Base-by-base conservation (phyloP, 2,113 vertebrate genomes). In the Gnathonemus longibarbis region DNA sequence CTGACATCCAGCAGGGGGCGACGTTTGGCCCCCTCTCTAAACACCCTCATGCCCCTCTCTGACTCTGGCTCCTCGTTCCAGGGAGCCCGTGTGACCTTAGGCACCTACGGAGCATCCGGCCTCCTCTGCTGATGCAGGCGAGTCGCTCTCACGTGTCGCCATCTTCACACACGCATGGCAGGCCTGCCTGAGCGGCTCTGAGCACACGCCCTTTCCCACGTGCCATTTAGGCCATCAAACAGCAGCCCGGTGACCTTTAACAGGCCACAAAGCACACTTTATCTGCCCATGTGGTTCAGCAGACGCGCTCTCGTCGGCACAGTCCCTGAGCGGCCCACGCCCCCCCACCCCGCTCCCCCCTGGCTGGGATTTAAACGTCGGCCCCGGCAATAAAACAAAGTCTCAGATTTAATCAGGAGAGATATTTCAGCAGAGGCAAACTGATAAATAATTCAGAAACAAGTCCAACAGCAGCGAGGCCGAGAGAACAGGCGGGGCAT, bases 381-480 rank as follows among this genome's bases (percentile, higher is more conserved):
- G 91, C 89, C 58, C 5, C 90, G 91, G 95, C 90, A 95, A 95
- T 92, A 95, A 95, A 92, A 94, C 92, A 92, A 93, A 93, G 92
- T 89, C 93, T 95, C 94, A 93, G 93, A 95, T 94, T 94, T 94
- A 94, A 96, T 96, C 94, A 94, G 91, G 90, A 94, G 91, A 95
- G 95, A 94, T 92, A 94, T 93, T 94, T 94, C 93, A 95, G 94
- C 90, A 88, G 90, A 66, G 89, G 93, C 92, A 94, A 93, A 90
- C 92, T 92, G 92, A 95, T 96, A 93, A 94, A 96, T 96, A 95
- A 96, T 96, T 95, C 93, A 96, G 91, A 92, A 92, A 92, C 88
- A 89, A 92, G 92, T 91, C 93, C 92, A 77, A 92, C 93, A 91
- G 93, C 93, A 88, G 92, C 15, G 91, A 92, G 62, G 62, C 46